phyloP scores from a whole-genome alignment of 2,113 vertebrate species.

The Hippocampus guttulatus region DNA sequence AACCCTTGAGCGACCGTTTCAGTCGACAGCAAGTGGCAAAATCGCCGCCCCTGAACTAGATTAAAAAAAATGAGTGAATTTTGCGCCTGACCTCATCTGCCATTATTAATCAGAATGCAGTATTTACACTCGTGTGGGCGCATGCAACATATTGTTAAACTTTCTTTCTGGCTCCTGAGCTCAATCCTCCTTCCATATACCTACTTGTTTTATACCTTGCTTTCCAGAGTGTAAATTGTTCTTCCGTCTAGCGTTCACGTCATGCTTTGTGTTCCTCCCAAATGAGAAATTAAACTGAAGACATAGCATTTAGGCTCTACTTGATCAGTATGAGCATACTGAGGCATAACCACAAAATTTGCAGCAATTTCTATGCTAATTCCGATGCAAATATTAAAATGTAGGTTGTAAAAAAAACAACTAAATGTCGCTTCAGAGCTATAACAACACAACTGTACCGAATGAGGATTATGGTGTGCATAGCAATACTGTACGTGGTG shows the following conservation, averaged over 20 bases:
- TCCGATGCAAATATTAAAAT: conserved; percentile 3
- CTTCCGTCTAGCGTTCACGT: conserved; percentile 8
- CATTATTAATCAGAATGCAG: no score
- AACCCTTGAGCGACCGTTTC: no score
- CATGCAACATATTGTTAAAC: no score
- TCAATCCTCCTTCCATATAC: neutral
- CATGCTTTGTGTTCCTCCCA: conserved; percentile 8
- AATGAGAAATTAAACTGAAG: conserved; percentile 4
- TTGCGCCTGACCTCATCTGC: no score
- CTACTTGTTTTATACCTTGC: neutral
- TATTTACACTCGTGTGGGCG: no score
- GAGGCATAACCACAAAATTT: conserved; percentile 7
- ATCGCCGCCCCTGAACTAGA: no score
- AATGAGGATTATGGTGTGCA: conserved; percentile 5
- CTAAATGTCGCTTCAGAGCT: no score
- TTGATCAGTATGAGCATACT: conserved; percentile 9
- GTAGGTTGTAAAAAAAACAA: neutral
- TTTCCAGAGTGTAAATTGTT: conserved; percentile 9
- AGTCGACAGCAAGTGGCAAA: no score
- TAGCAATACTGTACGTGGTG: conserved; percentile 7
- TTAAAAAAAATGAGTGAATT: no score
- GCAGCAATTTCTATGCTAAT: conserved; percentile 3
- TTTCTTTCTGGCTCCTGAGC: neutral
- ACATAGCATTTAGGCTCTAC: neutral
- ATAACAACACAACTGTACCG: neutral